Conservation (phyloP, 1,140 invertebrate species). For the Vanessa atalanta region DNA sequence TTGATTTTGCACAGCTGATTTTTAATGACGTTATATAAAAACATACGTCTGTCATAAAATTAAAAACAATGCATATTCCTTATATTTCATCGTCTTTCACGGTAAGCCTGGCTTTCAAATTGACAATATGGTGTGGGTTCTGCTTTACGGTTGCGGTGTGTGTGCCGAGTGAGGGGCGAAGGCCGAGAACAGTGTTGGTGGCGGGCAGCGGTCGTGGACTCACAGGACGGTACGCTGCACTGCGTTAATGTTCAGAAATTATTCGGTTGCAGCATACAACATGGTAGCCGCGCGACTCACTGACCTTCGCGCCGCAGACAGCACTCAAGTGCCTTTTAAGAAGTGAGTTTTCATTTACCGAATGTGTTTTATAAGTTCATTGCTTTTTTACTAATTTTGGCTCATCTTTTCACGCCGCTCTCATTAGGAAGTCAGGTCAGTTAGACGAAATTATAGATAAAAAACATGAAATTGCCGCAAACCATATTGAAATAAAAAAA, state of each 20-base stretch:
- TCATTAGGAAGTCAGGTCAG: slow-evolving; percentile 74
- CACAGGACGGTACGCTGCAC: slow-evolving; percentile 59
- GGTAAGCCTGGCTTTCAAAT: slow-evolving; percentile 51
- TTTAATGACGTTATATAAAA: no score
- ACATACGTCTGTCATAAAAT: not conserved
- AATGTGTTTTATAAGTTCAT: not conserved
- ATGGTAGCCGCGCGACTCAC: slow-evolving; percentile 97
- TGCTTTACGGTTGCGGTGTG: slow-evolving; percentile 19
- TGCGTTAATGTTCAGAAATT: slow-evolving; percentile 84
- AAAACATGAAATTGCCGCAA: not conserved
- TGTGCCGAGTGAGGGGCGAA: slow-evolving; percentile 21
- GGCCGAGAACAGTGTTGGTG: slow-evolving; percentile 44
- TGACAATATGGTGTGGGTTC: slow-evolving; percentile 73
- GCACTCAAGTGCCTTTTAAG: slow-evolving; percentile 98
- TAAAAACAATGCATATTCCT: not conserved
- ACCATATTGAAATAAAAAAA: not conserved
- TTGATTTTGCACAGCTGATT: no score
- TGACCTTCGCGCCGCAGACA: slow-evolving; percentile 90
- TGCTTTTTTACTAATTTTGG: not conserved
- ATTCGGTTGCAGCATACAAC: slow-evolving; percentile 95
- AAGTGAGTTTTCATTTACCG: slow-evolving; percentile 86
- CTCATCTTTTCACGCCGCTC: slow-evolving; percentile 34
- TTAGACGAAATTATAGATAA: not conserved
- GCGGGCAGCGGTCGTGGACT: slow-evolving; percentile 60
- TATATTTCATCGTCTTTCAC: slow-evolving; percentile 4